A percentile compares a stretch with the other conserved stretches of the same genome.
These are phyloP conservation scores for Mustela nigripes DNA, from an alignment of 2,113 vertebrate species.

Conservation along the genomic window DNA sequence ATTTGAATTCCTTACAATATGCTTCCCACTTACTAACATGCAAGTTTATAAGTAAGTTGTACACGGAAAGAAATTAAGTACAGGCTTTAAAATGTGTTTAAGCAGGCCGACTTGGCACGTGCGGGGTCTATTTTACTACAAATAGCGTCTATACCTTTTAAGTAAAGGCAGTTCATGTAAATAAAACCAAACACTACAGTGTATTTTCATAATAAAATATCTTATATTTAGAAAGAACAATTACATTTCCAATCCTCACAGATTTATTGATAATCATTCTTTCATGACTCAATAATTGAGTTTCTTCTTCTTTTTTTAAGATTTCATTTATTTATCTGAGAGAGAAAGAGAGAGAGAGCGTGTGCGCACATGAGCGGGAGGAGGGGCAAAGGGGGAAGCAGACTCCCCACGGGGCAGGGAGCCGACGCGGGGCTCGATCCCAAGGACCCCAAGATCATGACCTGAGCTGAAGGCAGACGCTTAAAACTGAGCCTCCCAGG, in stretches of 20 bases:
- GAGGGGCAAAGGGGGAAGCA: no score
- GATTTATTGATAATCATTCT: not conserved
- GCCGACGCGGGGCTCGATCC: not conserved
- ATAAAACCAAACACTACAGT: constrained; percentile 4
- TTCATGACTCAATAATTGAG: not conserved
- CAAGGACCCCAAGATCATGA: not conserved
- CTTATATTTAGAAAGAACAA: constrained; percentile 18
- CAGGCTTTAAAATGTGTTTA: not conserved
- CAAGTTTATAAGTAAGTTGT: not conserved
- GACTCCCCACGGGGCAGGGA: not conserved
- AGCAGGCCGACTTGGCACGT: not conserved
- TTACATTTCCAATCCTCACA: not conserved
- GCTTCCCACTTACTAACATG: not conserved
- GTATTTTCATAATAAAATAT: not conserved
- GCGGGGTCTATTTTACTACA: not conserved
- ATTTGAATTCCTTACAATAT: not conserved
- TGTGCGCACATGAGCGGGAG: no score
- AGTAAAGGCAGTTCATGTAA: not conserved
- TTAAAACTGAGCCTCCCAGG: not conserved
- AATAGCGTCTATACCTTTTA: not conserved
- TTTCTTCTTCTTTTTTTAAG: not conserved
- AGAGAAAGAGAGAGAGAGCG: not conserved
- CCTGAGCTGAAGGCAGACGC: not conserved
- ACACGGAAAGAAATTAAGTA: not conserved
- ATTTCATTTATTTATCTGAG: not conserved